Evolutionary conservation across 2,113 vertebrate species (phyloP).

Genomic region (Prietella phreatophila): DNA sequence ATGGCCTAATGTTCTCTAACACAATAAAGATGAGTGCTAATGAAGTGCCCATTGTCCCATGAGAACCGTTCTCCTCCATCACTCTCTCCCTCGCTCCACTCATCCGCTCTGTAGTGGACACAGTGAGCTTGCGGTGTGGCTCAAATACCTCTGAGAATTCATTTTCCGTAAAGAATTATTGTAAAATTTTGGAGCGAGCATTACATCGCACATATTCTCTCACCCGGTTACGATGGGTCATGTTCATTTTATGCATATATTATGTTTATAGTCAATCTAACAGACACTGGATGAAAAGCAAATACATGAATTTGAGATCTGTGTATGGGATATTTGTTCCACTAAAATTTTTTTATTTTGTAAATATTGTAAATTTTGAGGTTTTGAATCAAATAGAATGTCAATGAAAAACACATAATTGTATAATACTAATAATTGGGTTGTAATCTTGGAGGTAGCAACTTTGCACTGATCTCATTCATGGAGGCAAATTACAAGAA

Average conservation of each 20-base stretch:
- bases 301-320: neutral
- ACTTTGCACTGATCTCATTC: neutral
- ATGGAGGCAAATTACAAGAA: neutral
- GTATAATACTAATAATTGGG: too few relatives aligned
- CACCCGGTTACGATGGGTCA: neutral
- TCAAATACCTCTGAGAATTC: neutral
- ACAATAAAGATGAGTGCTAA: constrained; percentile 53
- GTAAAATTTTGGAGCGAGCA: neutral
- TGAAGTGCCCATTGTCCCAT: constrained; percentile 51
- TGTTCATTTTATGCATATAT: neutral
- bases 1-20: constrained; percentile 52
- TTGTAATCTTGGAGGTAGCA: neutral
- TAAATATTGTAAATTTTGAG: too few relatives aligned
- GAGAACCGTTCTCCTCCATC: constrained; percentile 32
- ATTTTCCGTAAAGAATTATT: neutral
- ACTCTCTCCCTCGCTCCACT: constrained; percentile 20
- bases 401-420: neutral
- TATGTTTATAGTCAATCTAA: neutral
- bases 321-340: neutral
- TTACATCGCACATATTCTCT: neutral
- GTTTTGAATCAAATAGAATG: neutral
- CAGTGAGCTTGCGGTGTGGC: neutral
- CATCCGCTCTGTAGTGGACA: constrained; percentile 13
- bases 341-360: too few relatives aligned
- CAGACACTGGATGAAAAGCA: neutral